phyloP scores from a whole-genome alignment of 2,797 vertebrate species.

The Cetoscarus ocellatus region DNA sequence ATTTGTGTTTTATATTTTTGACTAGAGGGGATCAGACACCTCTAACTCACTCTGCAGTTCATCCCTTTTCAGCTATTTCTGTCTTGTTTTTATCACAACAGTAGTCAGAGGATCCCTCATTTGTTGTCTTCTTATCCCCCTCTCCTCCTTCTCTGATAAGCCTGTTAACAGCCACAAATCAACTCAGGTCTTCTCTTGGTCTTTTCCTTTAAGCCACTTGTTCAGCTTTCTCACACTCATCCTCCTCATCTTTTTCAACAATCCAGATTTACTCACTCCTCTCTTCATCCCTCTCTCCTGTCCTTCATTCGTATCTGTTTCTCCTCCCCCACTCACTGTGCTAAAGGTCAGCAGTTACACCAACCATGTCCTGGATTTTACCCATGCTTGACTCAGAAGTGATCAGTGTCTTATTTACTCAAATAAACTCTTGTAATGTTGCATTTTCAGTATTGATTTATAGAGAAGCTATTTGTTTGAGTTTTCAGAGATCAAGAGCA shows the following conservation, averaged over 20 bases:
- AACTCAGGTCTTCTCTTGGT: slow-evolving; percentile 27
- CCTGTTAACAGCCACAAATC: slow-evolving; percentile 38
- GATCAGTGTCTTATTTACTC: too few species aligned
- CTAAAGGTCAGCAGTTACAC: slow-evolving; percentile 39
- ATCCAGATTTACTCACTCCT: slow-evolving; percentile 39
- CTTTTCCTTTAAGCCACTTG: slow-evolving; percentile 23
- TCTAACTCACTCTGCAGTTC: not conserved
- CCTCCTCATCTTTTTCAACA: slow-evolving; percentile 19
- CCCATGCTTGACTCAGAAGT: not conserved
- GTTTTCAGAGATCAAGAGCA: too few species aligned
- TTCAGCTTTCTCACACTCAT: slow-evolving; percentile 39
- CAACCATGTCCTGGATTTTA: not conserved
- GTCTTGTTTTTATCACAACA: slow-evolving; percentile 9
- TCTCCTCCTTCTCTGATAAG: slow-evolving; percentile 20
- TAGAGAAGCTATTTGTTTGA: too few species aligned
- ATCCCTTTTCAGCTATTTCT: not conserved
- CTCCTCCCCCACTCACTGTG: slow-evolving; percentile 26
- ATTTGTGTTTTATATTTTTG: slow-evolving; percentile 6
- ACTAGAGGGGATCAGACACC: slow-evolving; percentile 35
- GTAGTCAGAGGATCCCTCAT: not conserved
- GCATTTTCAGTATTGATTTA: too few species aligned
- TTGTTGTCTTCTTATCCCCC: not conserved
- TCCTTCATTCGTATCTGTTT: not conserved
- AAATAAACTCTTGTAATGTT: too few species aligned
- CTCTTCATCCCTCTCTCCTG: slow-evolving; percentile 4